Conservation (phyloP, 2,113 vertebrate species). For the Strix aluco region DNA sequence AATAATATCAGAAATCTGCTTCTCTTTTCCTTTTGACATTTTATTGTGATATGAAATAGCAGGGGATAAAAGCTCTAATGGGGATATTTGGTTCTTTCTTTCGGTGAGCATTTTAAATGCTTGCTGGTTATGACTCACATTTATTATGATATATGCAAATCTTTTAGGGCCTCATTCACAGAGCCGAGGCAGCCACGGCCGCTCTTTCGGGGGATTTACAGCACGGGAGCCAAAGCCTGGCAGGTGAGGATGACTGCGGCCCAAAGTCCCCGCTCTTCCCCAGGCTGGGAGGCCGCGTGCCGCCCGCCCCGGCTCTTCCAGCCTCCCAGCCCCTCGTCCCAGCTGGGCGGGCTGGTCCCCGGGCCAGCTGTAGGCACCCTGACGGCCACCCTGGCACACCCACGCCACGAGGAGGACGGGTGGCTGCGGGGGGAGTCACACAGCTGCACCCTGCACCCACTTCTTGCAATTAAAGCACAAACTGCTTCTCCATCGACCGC, state of each 20-base stretch:
- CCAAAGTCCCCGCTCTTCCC: neutral
- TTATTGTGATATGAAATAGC: slow-evolving; percentile 65
- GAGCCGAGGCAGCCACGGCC: neutral
- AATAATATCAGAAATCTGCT: slow-evolving; percentile 68
- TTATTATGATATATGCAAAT: slow-evolving; percentile 56
- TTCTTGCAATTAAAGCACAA: neutral
- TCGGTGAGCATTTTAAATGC: slow-evolving; percentile 12
- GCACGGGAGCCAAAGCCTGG: neutral
- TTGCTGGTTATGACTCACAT: slow-evolving; percentile 35
- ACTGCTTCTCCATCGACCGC: neutral
- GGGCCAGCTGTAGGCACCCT: neutral
- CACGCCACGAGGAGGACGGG: too few relatives aligned
- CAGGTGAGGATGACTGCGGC: neutral
- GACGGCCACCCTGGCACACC: too few relatives aligned
- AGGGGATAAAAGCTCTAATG: slow-evolving; percentile 48
- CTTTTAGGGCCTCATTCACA: slow-evolving; percentile 26
- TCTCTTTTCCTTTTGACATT: slow-evolving; percentile 72
- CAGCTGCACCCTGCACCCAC: neutral
- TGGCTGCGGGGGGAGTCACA: neutral
- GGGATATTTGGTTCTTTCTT: slow-evolving; percentile 54
- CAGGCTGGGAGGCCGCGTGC: neutral
- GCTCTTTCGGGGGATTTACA: neutral
- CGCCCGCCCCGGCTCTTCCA: neutral
- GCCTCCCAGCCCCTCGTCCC: neutral
- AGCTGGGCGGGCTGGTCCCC: too few relatives aligned